Evolutionary conservation across 2,113 vertebrate genomes (phyloP).

Genomic region (Pelecanus crispus): DNA sequence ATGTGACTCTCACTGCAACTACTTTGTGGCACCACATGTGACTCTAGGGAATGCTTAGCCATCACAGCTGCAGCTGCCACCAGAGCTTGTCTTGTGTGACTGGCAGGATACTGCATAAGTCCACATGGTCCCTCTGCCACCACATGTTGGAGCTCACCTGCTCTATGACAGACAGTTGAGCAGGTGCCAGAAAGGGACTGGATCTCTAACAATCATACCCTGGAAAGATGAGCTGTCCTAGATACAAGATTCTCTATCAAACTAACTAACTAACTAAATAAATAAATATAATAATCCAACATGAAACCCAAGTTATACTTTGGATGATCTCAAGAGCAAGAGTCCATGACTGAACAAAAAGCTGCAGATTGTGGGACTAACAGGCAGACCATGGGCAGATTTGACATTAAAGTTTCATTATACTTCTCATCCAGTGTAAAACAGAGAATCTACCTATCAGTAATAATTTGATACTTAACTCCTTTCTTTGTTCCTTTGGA

Average conservation of each 20-base stretch:
- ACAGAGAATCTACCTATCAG: not conserved
- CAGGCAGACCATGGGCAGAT: not conserved
- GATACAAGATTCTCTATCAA: not conserved
- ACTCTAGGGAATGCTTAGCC: not conserved
- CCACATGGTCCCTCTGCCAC: not conserved
- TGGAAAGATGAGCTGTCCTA: not conserved
- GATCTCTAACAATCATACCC: not conserved
- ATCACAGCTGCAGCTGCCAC: not conserved
- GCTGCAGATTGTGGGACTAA: rapidly evolving
- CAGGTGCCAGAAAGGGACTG: not conserved
- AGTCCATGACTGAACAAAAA: not conserved
- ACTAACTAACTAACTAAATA: not conserved
- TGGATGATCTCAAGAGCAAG: not conserved
- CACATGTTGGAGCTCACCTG: not conserved
- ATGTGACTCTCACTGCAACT: not conserved
- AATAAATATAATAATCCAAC: not conserved
- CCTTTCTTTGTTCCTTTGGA: not conserved
- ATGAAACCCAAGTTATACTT: not conserved
- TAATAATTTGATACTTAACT: not conserved
- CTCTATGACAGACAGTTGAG: not conserved
- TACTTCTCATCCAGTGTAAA: not conserved
- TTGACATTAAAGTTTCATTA: not conserved
- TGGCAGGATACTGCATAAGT: not conserved
- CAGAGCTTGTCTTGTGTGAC: not conserved
- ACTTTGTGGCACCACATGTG: not conserved